Percentiles rank a stretch among this genome's conserved stretches.
Conservation (phyloP, 2,113 vertebrate species). For the Sebastes fasciatus region DNA sequence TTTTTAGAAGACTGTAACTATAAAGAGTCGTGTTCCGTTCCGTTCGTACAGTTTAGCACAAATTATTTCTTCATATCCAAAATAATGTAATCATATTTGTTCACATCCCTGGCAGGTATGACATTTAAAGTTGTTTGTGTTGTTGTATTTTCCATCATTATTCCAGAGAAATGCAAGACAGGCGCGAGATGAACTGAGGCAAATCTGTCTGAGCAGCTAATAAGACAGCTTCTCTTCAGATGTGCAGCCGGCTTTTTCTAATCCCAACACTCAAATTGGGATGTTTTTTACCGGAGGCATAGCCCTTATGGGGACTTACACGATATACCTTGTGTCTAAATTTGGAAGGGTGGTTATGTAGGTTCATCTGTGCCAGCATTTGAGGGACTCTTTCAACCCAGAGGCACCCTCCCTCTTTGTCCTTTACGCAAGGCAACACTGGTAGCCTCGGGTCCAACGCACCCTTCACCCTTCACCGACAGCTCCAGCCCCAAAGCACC, state of each 20-base stretch:
- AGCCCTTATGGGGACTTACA: not conserved
- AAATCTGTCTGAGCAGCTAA: not conserved
- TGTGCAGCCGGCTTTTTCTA: not conserved
- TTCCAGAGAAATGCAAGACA: not conserved
- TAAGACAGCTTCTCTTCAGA: not conserved
- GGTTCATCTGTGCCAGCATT: constrained; percentile 55
- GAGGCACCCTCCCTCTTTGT: constrained; percentile 61
- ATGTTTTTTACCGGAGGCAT: not conserved
- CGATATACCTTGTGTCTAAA: constrained; percentile 45
- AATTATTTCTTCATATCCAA: not conserved
- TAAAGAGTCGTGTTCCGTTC: too few relatives aligned
- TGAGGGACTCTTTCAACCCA: constrained; percentile 47
- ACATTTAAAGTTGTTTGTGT: constrained; percentile 7
- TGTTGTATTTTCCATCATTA: not conserved
- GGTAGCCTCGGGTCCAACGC: constrained; percentile 58
- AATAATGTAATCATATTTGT: not conserved
- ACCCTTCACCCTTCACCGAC: constrained; percentile 78
- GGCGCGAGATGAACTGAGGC: not conserved
- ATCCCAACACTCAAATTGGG: not conserved
- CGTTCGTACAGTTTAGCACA: not conserved
- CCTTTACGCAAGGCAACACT: constrained; percentile 69
- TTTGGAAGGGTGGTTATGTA: constrained; percentile 27
- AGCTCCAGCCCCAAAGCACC: constrained; percentile 63
- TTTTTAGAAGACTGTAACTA: not conserved
- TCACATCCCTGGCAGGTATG: not conserved